Base-by-base conservation (phyloP, 2,888 invertebrate species). In the Melieria crassipennis region DNA sequence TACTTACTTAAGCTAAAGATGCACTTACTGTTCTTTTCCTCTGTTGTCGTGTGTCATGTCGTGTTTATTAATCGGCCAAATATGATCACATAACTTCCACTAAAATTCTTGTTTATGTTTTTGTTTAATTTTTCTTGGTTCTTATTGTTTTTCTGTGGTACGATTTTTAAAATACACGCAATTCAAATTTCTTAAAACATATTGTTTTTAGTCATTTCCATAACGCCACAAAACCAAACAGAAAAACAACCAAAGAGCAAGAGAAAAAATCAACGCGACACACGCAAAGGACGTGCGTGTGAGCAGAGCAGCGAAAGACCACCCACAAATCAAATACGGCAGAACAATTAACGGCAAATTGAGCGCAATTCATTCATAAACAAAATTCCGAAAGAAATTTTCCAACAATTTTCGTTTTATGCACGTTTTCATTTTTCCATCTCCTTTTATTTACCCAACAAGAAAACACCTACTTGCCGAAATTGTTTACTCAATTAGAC, bases 401-500 rank as follows among this genome's bases (percentile, higher is more conserved):
- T 67, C 52, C 67, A 60, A 66, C 56, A 16, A 9, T 66, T 42
- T 43, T 60, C 66, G 50, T 43, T 30, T 30, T 42, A 48, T 48
- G 45, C 50, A 42, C 13, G 4, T 43, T 11, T 2, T 30, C 42
- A 10, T 43, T 60, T 43, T 60, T 60, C 4, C 57, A 43, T 30
- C 13, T 60, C 61, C 45, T 58, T 72, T 65, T 74, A 75, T 76
- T 75, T 75, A 72, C 60, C 71, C 70, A 73, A 69, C 68, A 67
- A 75, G 57, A 69, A 74, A 76, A 75, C 76, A 76, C 75, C 76
- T 77, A 78, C 78, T 77, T 76, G 74, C 67, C 68, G 56, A 62
- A 71, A 76, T 74, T 77, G 78, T 77, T 77, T 77, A 76, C 69
- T 70, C 69, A 75, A 75, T 73, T 75, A 71, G 73, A 75, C 73